Evolutionary conservation across 2,797 vertebrate species (phyloP).

Genomic region (Oryzias dopingdopingensis): DNA sequence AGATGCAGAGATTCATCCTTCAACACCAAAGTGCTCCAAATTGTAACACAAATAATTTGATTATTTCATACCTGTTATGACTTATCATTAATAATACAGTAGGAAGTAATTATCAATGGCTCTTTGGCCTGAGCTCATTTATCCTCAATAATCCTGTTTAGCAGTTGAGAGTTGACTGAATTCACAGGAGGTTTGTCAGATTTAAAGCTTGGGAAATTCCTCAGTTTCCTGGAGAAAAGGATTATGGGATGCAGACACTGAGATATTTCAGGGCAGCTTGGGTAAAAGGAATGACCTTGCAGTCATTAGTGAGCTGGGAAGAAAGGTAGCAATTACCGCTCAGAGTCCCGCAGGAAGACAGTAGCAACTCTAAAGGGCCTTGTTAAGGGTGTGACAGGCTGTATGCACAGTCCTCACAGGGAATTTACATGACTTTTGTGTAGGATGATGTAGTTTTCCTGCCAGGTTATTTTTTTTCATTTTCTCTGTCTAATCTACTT

Average conservation of each 20-base stretch:
- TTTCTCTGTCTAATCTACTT: no score
- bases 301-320: constrained; percentile 69
- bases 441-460: no score
- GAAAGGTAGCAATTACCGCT: constrained; percentile 57
- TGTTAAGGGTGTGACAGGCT: constrained; percentile 58
- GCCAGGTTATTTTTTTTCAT: no score
- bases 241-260: constrained; percentile 52
- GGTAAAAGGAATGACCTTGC: constrained; percentile 44
- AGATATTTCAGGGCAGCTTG: constrained; percentile 34
- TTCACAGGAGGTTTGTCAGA: constrained; percentile 29
- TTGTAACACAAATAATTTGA: no score
- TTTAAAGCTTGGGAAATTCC: constrained; percentile 48
- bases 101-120: no score
- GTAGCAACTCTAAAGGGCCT: constrained; percentile 51
- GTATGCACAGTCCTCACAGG: constrained; percentile 22
- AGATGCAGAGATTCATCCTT: no score
- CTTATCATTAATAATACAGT: no score
- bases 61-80: no score
- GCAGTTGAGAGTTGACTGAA: constrained; percentile 13
- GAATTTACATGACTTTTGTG: neutral
- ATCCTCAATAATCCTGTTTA: constrained; percentile 27
- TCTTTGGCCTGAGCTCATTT: neutral
- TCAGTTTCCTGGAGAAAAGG: constrained; percentile 56
- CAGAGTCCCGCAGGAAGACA: constrained; percentile 46
- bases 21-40: no score